phyloP scores from a whole-genome alignment of 2,113 vertebrate species.

The Rhynchopsitta pachyrhyncha region DNA sequence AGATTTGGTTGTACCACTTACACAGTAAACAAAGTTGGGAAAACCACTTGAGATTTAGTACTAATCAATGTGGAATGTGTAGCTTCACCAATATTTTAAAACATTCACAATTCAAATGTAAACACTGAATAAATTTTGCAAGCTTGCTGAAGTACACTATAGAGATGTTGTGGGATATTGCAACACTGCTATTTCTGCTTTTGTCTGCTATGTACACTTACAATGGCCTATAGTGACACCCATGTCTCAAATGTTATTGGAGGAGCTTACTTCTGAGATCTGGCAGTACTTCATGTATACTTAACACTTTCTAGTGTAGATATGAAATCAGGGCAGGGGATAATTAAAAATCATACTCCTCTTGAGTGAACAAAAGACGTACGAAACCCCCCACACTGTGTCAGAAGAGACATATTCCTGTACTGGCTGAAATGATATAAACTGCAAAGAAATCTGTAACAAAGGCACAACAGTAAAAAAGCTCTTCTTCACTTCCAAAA shows the following conservation, averaged over 20 bases:
- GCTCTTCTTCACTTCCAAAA: background rate
- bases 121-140: background rate
- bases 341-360: background rate
- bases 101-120: background rate
- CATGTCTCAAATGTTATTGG: background rate
- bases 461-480: background rate
- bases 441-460: background rate
- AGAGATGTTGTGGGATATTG: background rate
- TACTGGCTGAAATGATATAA: background rate
- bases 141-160: background rate
- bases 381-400: rapidly evolving
- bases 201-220: background rate
- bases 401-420: background rate
- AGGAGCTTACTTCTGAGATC: background rate
- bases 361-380: background rate
- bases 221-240: background rate
- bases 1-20: background rate
- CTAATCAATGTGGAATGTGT: background rate
- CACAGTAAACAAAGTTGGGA: background rate
- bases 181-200: background rate
- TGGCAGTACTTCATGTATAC: background rate
- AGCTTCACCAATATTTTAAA: background rate
- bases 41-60: background rate
- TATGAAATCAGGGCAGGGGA: background rate
- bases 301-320: background rate